A percentile compares a stretch with the other conserved stretches of the same genome.
Conservation (phyloP, 37 sponge, comb jelly and placozoan genomes). For the Beroe ovata region DNA sequence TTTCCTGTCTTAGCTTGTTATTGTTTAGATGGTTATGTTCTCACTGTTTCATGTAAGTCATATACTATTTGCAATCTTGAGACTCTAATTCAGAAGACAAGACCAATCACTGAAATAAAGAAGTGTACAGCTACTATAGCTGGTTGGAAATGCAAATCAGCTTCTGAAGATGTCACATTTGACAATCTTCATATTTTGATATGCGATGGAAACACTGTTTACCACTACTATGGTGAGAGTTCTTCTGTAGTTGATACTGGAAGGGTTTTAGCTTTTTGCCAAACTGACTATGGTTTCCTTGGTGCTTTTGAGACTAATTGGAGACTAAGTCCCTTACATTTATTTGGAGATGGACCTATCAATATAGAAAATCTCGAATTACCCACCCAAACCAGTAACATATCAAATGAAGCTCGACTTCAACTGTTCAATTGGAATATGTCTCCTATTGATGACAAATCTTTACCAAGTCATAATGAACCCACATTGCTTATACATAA, state of each 20-base stretch:
- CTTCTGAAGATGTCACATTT: neutral
- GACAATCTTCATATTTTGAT: neutral
- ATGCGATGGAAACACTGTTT: conserved; percentile 25
- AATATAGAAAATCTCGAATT: conserved; percentile 13
- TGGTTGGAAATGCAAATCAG: neutral
- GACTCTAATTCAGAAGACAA: neutral
- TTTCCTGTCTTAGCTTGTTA: neutral
- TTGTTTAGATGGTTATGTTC: neutral
- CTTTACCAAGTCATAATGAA: conserved; percentile 6
- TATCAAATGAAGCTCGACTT: conserved; percentile 7
- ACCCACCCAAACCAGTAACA: neutral
- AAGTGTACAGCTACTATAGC: conserved; percentile 19
- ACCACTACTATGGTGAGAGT: neutral
- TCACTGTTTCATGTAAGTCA: neutral
- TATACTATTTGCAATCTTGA: conserved; percentile 9
- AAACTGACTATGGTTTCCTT: neutral
- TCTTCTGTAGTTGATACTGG: conserved; percentile 17
- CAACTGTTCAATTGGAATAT: conserved; percentile 18
- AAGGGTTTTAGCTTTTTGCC: conserved; percentile 12
- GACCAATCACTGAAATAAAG: neutral
- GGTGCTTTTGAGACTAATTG: conserved; percentile 46
- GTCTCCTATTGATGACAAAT: conserved; percentile 4
- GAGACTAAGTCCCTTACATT: conserved; percentile 18
- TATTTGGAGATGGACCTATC: conserved; percentile 35
- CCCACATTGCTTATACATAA: conserved; percentile 6